These are phyloP conservation scores for Phenacoccus solenopsis DNA, from an alignment of 1,140 invertebrate genomes.

Conservation along the genomic window DNA sequence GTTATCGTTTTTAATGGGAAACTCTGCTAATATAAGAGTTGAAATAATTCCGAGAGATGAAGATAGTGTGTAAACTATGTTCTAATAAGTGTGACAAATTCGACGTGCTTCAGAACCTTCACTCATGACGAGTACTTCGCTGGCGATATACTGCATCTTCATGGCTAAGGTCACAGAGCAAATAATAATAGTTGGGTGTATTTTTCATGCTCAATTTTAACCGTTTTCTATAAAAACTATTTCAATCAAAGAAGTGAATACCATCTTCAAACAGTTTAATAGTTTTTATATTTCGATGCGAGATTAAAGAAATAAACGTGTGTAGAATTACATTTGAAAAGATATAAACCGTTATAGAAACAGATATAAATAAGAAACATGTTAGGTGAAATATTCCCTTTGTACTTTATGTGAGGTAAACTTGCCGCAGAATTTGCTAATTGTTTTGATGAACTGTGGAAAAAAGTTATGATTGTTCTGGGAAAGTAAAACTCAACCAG, in stretches of 20 bases:
- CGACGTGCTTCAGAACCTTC: neutral
- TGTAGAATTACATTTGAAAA: neutral
- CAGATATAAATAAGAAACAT: no score
- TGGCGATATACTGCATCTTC: neutral
- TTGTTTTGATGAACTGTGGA: no score
- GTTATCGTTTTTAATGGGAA: no score
- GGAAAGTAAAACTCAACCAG: no score
- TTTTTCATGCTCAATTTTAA: neutral
- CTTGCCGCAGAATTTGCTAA: no score
- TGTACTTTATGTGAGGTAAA: neutral
- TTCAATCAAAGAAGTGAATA: neutral
- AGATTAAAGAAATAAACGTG: neutral
- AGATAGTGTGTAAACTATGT: conserved; percentile 2
- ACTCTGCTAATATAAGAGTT: no score
- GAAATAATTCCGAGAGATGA: no score
- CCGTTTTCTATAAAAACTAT: neutral
- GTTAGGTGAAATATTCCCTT: neutral
- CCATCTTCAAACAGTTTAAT: neutral
- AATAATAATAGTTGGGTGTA: conserved; percentile 3
- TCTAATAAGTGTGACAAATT: neutral
- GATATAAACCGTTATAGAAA: neutral
- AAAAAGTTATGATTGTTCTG: no score
- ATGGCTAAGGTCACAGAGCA: neutral
- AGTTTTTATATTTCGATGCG: neutral
- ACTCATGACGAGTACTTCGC: no score